Evolutionary conservation across 2,888 invertebrate genomes (phyloP).

Genomic region (Neoaliturus tenellus): DNA sequence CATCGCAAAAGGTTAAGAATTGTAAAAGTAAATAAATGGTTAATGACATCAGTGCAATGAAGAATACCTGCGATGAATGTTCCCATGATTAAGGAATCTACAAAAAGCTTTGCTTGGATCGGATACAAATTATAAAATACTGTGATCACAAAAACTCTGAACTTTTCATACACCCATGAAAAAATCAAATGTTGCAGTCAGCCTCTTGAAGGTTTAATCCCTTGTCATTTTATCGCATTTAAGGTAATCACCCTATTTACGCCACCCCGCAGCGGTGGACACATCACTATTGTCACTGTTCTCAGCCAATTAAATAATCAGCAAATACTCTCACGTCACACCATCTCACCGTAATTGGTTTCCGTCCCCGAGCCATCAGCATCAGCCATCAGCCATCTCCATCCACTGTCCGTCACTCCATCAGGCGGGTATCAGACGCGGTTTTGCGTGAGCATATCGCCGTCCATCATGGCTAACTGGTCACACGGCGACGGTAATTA

Average conservation of each 20-base stretch:
- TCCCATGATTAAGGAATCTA: no score
- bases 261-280: background rate
- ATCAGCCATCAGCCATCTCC: background rate
- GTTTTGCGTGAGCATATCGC: slow-evolving; percentile 32
- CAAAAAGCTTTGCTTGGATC: no score
- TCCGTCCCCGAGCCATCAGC: background rate
- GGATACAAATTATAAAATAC: no score
- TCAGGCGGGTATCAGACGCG: background rate
- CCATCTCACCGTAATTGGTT: background rate
- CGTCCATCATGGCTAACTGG: slow-evolving; percentile 33
- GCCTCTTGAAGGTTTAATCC: no score
- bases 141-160: no score
- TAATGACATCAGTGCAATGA: no score
- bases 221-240: no score
- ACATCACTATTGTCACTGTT: background rate
- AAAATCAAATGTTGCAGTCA: no score
- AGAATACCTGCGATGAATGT: no score
- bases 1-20: no score
- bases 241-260: background rate
- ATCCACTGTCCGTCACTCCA: background rate
- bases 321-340: slow-evolving; percentile 18
- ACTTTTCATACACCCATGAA: no score
- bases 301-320: slow-evolving; percentile 33
- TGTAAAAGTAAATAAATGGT: no score
- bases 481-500: slow-evolving; percentile 31